A percentile compares a stretch with the other conserved stretches of the same genome.
phyloP scores from a whole-genome alignment of 2,797 vertebrate genomes.

The Ciconia nigra region DNA sequence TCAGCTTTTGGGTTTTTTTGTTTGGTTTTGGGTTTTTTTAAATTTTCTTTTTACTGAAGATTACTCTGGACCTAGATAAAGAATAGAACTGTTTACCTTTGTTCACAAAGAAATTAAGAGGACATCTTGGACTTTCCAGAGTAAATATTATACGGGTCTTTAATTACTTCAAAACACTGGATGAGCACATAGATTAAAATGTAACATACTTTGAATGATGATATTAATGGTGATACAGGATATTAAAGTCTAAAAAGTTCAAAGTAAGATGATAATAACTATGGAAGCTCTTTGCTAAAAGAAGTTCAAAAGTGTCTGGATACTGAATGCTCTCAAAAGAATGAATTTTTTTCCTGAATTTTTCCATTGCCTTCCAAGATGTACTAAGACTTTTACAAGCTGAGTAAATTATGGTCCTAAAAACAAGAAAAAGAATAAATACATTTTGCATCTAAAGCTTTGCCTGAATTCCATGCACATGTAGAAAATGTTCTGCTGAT shows the following conservation, averaged over 20 bases:
- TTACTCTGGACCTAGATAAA: not conserved
- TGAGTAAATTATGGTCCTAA: slow-evolving; percentile 6
- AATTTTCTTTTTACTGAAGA: not conserved
- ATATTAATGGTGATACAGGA: not conserved
- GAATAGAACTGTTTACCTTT: not conserved
- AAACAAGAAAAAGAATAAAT: not conserved
- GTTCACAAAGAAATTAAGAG: not conserved
- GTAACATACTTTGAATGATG: not conserved
- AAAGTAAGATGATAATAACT: not conserved
- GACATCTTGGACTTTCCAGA: not conserved
- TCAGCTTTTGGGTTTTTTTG: not conserved
- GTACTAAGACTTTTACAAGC: not conserved
- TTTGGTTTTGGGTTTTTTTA: not conserved
- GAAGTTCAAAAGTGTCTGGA: not conserved
- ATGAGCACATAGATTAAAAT: not conserved
- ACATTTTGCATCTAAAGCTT: not conserved
- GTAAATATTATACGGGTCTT: not conserved
- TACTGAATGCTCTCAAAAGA: not conserved
- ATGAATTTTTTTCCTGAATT: not conserved
- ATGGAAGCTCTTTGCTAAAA: not conserved
- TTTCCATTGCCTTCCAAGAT: not conserved
- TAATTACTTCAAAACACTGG: not conserved
- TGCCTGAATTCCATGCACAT: not conserved
- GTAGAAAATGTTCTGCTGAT: not conserved
- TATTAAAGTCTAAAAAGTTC: not conserved